Evolutionary conservation across 2,888 invertebrate genomes (phyloP).

Genomic region (Melieria crassipennis): DNA sequence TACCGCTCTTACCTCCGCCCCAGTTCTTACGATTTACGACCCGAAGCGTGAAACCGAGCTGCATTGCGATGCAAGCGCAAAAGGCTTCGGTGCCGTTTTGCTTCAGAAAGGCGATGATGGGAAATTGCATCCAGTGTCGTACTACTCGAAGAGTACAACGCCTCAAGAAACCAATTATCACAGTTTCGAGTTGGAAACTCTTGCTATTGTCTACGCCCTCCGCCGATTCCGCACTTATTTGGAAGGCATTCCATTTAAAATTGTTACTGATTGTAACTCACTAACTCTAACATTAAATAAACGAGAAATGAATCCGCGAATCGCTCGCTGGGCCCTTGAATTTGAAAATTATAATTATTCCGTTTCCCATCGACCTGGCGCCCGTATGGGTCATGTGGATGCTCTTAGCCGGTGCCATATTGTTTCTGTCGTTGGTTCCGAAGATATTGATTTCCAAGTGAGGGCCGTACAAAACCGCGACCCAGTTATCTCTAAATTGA

Average conservation of each 20-base stretch:
- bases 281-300: slow-evolving; percentile 42
- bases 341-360: slow-evolving; percentile 41
- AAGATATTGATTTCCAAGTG: too few species aligned
- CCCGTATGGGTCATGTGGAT: too few species aligned
- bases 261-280: slow-evolving; percentile 38
- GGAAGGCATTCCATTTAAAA: slow-evolving; percentile 34
- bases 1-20: too few species aligned
- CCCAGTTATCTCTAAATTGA: too few species aligned
- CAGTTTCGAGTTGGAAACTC: slow-evolving; percentile 56
- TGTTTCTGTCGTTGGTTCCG: too few species aligned
- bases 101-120: slow-evolving; percentile 32
- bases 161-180: slow-evolving; percentile 45
- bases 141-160: slow-evolving; percentile 43
- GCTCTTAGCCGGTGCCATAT: too few species aligned
- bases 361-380: too few species aligned
- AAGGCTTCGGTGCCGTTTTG: slow-evolving; percentile 35
- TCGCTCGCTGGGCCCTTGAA: slow-evolving; percentile 48
- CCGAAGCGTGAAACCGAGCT: too few species aligned
- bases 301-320: slow-evolving; percentile 47
- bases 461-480: too few species aligned
- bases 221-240: slow-evolving; percentile 39
- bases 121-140: slow-evolving; percentile 31
- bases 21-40: too few species aligned
- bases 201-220: slow-evolving; percentile 41
- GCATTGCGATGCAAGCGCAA: background rate